Conservation (phyloP, 2,888 invertebrate species). For the Phengaris arion region DNA sequence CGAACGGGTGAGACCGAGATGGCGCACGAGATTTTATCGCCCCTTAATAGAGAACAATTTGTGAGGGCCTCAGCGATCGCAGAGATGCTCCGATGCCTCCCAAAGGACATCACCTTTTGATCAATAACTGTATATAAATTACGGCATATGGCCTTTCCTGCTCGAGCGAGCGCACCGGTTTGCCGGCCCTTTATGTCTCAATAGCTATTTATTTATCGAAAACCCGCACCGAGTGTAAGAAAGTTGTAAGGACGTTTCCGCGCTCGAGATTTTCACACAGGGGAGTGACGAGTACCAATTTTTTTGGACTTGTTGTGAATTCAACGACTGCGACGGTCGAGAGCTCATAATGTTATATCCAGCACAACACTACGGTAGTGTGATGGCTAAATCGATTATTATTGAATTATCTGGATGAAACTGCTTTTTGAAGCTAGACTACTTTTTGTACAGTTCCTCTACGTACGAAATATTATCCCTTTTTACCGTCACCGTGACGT, state of each 20-base stretch:
- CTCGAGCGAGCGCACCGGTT: slow-evolving; percentile 64
- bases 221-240: slow-evolving; percentile 46
- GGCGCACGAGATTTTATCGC: slow-evolving; percentile 70
- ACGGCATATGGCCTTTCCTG: slow-evolving; percentile 75
- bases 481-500: too few relatives aligned
- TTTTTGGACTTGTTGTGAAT: background rate
- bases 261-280: background rate
- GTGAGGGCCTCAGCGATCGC: slow-evolving; percentile 57
- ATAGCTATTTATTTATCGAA: slow-evolving; percentile 48
- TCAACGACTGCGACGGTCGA: background rate
- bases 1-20: slow-evolving; percentile 51
- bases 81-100: slow-evolving; percentile 67
- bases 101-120: slow-evolving; percentile 77
- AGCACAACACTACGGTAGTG: too few relatives aligned
- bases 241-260: slow-evolving; percentile 37
- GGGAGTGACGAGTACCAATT: slow-evolving; percentile 5
- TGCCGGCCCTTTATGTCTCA: slow-evolving; percentile 61
- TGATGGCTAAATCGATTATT: too few relatives aligned
- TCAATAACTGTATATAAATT: slow-evolving; percentile 80
- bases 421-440: too few relatives aligned
- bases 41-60: slow-evolving; percentile 68
- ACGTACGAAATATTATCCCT: too few relatives aligned
- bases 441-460: too few relatives aligned
- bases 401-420: too few relatives aligned
- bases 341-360: background rate